Base-by-base conservation (phyloP, 1,140 invertebrate genomes). In the Leucophenga varia region DNA sequence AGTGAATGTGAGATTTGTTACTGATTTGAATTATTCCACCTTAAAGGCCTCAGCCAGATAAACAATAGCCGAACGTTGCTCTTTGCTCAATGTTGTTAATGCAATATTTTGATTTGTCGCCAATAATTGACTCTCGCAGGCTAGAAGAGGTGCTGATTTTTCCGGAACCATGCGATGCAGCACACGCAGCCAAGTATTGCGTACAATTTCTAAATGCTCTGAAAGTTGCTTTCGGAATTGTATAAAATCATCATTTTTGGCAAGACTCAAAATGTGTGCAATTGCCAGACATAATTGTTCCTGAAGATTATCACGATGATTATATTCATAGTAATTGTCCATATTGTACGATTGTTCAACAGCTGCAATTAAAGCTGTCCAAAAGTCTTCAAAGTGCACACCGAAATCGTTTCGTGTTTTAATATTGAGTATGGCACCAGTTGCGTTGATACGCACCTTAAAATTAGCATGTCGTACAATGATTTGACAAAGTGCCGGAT, bases 371-470 rank as follows among this genome's bases (percentile, higher is more conserved):
- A 91, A 68, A 16, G 81, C 82, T 12, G 79, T 77, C 90, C 90
- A 93, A 8, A 89, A 74, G 5, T 49, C 59, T 5, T 78, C 57
- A 55, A 81, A 86, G 42, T 84, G 79, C 6, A 74, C 64, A 1
- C 82, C 88, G 59, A 89, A 89, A 18, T 80, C 76, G 12, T 65
- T 39, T 10, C 88, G 77, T 3, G 65, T 53, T 19, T 64, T 46
- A 42, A 84, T 80, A 59, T 86, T 79, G 1, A 84, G 80, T 30
- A 94, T 64, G 1, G 90, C 90, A 43, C 82, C 79, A 1, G 87
- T 86, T 8, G 90, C 90, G 73, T 90, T 93, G 49, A 90, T 91
- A 17, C 90, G 82, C 7, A 85, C 83, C 76, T 85, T 85, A n/a
- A 85, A 79, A 61, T 85, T 85, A 22, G 78, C 76, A 49, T 81